A percentile compares a stretch with the other conserved stretches of the same genome.
Conservation (phyloP, 1,140 invertebrate genomes). For the Scylla paramamosain region DNA sequence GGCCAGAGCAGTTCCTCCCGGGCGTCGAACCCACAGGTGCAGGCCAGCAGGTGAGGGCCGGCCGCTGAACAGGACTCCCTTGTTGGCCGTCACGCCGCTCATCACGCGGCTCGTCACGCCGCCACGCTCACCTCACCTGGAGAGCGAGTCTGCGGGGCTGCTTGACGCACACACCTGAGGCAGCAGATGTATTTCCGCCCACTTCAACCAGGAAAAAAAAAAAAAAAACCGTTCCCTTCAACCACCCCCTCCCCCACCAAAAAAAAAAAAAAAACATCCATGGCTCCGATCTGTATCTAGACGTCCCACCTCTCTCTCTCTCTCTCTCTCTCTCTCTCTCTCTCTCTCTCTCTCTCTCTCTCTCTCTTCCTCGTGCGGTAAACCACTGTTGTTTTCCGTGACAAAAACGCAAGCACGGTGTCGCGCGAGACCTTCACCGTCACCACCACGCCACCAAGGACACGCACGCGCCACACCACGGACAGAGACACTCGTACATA, state of each 20-base stretch:
- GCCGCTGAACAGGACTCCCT: not conserved
- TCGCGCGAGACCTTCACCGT: not conserved
- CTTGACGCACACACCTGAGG: not conserved
- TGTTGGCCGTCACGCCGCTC: not conserved
- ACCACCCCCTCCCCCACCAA: too few species aligned
- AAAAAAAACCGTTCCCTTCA: too few species aligned
- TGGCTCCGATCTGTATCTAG: too few species aligned
- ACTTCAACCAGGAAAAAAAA: not conserved
- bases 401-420: not conserved
- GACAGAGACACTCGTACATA: not conserved
- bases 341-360: slow-evolving; percentile 3
- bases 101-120: not conserved
- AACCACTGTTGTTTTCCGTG: not conserved
- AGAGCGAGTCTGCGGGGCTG: not conserved
- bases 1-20: not conserved
- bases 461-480: not conserved
- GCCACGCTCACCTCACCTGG: not conserved
- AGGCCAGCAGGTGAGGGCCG: not conserved
- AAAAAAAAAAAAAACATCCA: not conserved
- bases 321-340: slow-evolving; percentile 8
- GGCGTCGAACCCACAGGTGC: not conserved
- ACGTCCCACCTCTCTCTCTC: not conserved
- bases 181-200: not conserved
- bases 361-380: not conserved
- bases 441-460: not conserved